Evolutionary conservation across 2,888 invertebrate genomes (phyloP), one percentile per base, ranked within the genome.

Genomic region (Glyphotaelius pellucidus): DNA sequence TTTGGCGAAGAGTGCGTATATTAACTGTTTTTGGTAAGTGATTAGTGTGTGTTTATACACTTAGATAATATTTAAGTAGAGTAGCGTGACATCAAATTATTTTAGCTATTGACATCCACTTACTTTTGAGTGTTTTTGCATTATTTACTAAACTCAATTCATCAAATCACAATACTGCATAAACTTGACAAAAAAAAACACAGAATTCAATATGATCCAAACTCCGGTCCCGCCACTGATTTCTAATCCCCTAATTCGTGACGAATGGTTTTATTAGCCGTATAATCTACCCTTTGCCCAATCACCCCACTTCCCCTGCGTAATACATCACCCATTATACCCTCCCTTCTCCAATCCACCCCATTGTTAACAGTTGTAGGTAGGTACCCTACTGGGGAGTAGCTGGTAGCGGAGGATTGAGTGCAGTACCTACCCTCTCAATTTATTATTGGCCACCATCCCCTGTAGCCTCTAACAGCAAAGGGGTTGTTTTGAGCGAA

Each of bases 181-280:
- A 25, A 25, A 67, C 25, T 19, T 7, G 4, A 14, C 19, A 19
- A 67, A 19, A 67, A 19, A 67, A 67, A 15, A 52, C 9, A 35
- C 32, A 11, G 3, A 83, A 35, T 83, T 3, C 15, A 25, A 9
- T 25, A 11, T 19, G 9, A 25, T 35, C 32, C 83, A 11, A 11
- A 38, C n/a, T 52, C 35, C n/a, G n/a, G n/a, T n/a, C n/a, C n/a
- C 85, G 25, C 79, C 90, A 85, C 90, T 85, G 90, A 19, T 35
- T 4, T 90, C 25, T 86, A 42, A 86, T 35, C n/a, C 38, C 30
- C 30, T 86, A 47, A 86, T 86, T 86, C 86, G 86, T n/a, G 86
- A 86, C 86, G 79, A 88, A 88, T 88, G 67, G 67, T 88, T 88
- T 88, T 88, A 88, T 88, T 88, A 88, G 88, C 67, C 35, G 67